Evolutionary conservation across 2,888 invertebrate species (phyloP), one percentile per base, ranked within the genome.

Genomic region (Punctoribates punctum): DNA sequence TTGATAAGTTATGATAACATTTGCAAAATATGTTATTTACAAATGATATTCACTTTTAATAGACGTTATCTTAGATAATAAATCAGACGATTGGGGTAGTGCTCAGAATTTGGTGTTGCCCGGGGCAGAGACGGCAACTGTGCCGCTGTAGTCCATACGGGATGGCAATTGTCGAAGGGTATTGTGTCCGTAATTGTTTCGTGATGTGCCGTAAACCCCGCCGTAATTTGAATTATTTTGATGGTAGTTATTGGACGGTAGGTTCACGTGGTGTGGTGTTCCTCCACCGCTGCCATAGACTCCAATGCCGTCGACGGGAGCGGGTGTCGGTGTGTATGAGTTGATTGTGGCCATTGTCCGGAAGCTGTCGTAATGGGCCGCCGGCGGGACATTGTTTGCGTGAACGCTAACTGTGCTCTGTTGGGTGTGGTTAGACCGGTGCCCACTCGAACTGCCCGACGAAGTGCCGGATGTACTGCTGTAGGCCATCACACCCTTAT

Each of bases 361-460:
- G 54, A 20, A 73, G 23, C 11, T 73, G 5, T 73, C 73, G 51
- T 62, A 62, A 65, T 75, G 75, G 65, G 3, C 54, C 27, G 51
- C 42, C 8, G 42, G 17, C 9, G 23, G 70, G 34, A n/a, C 23
- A 20, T 42, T 73, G 29, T 23, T 42, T 23, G 42, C 25, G 46
- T 75, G 75, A 20, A 75, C 75, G 20, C 70, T 72, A 23, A 75
- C 75, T 51, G 29, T 51, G 17, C 72, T 72, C 20, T 75, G 75
- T 73, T 75, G 75, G 9, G 75, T 75, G 38, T 75, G 72, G 72
- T 75, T 75, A n/a, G 72, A 72, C 11, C 75, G 72, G 9, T 27
- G 51, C 15, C 65, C 42, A 34, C 54, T 62, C 34, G 72, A 48
- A 46, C 72, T 72, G 72, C 72, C 72, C 29, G 75, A 38, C 9